These are phyloP conservation scores for Ooceraea biroi DNA, from an alignment of 1,140 invertebrate genomes.

Conservation along the genomic window DNA sequence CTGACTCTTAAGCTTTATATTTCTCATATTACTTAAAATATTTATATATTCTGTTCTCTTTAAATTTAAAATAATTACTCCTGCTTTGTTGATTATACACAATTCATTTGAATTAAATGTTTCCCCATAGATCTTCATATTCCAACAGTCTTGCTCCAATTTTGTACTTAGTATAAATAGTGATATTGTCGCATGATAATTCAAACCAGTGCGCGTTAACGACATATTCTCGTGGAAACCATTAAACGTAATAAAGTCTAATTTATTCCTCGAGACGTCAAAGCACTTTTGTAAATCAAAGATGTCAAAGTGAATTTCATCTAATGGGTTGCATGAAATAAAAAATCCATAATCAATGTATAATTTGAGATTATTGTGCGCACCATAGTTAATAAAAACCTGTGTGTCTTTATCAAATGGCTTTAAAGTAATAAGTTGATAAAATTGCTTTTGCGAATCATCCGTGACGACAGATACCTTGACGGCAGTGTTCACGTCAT, in stretches of 20 bases:
- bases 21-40: slow-evolving; percentile 74
- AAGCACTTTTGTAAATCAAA: slow-evolving; percentile 83
- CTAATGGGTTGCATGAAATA: slow-evolving; percentile 88
- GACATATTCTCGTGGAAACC: slow-evolving; percentile 86
- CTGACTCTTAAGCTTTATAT: slow-evolving; percentile 58
- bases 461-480: slow-evolving; percentile 85
- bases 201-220: slow-evolving; percentile 87
- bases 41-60: slow-evolving; percentile 72
- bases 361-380: slow-evolving; percentile 89
- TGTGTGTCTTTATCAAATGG: slow-evolving; percentile 87
- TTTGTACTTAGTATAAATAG: slow-evolving; percentile 81
- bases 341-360: slow-evolving; percentile 92
- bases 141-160: slow-evolving; percentile 74
- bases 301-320: slow-evolving; percentile 87
- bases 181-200: slow-evolving; percentile 85
- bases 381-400: slow-evolving; percentile 92
- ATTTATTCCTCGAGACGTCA: slow-evolving; percentile 80
- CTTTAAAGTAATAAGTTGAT: slow-evolving; percentile 86
- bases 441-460: slow-evolving; percentile 83
- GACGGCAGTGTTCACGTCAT: slow-evolving; percentile 87
- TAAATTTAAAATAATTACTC: slow-evolving; percentile 73
- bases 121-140: slow-evolving; percentile 79
- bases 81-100: slow-evolving; percentile 63
- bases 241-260: slow-evolving; percentile 86
- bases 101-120: slow-evolving; percentile 77